phyloP scores from a whole-genome alignment of 2,888 invertebrate species.

The Cerastoderma edule region DNA sequence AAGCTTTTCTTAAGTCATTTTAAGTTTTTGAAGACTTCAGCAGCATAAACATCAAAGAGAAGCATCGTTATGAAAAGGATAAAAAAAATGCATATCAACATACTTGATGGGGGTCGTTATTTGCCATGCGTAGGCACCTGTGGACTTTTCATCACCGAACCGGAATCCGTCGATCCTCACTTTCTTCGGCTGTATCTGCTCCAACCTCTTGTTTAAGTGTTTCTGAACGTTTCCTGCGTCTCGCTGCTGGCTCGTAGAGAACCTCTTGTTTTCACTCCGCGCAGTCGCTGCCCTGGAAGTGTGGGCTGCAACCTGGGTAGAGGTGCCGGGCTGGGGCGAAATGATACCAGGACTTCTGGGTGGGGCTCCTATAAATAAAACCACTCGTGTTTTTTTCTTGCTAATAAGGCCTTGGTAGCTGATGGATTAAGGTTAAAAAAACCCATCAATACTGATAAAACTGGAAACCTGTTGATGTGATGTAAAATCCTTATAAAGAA shows the following conservation, averaged over 20 bases:
- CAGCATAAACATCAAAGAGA: no score
- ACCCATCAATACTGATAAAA: no score
- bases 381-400: no score
- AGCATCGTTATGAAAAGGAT: no score
- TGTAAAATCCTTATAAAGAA: no score
- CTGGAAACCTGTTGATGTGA: no score
- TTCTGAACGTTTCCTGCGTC: conserved; percentile 68
- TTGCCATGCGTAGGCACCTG: conserved; percentile 80
- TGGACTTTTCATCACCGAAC: conserved; percentile 71
- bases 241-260: conserved; percentile 61
- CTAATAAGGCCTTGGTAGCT: no score
- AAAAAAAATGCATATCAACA: no score
- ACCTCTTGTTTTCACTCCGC: conserved; percentile 51
- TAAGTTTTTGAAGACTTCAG: no score
- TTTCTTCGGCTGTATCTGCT: conserved; percentile 70
- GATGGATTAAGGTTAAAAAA: no score
- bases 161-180: conserved; percentile 78
- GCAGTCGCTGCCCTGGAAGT: conserved; percentile 42
- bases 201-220: conserved; percentile 71
- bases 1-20: no score
- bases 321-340: conserved; percentile 33
- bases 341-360: conserved; percentile 45
- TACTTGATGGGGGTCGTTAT: conserved; percentile 78
- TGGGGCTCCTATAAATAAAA: conserved; percentile 39
- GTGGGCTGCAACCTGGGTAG: conserved; percentile 5